phyloP scores from a whole-genome alignment of 2,113 vertebrate species.

The Indicator indicator region DNA sequence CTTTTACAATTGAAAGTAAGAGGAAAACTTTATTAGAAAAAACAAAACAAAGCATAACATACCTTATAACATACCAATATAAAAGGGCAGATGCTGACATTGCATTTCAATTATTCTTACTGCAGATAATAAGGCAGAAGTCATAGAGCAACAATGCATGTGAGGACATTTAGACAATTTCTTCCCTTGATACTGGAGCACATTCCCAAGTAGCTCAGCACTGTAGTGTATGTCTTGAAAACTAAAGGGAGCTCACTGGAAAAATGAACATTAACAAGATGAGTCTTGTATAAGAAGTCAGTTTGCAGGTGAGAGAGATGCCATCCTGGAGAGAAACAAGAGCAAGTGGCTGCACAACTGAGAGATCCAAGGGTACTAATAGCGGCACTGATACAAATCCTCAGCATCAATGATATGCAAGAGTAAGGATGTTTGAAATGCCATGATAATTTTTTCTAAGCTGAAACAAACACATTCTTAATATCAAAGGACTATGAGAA shows the following conservation, averaged over 20 bases:
- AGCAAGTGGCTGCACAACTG: neutral
- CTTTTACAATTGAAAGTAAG: neutral
- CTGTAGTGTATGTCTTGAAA: neutral
- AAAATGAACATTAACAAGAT: neutral
- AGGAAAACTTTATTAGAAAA: neutral
- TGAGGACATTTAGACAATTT: neutral
- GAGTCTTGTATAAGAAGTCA: neutral
- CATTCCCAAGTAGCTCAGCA: neutral
- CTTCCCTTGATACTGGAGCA: neutral
- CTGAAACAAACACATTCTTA: neutral
- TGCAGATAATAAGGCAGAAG: neutral
- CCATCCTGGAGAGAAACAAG: neutral
- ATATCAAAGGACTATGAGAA: neutral
- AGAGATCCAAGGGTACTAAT: neutral
- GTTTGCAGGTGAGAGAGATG: neutral
- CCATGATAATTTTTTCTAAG: neutral
- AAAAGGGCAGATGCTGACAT: neutral
- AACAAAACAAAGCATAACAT: neutral
- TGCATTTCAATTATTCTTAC: neutral
- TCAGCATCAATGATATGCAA: neutral
- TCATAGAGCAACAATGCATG: neutral
- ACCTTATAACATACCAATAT: neutral
- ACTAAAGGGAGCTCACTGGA: neutral
- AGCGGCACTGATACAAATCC: neutral
- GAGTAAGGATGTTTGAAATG: neutral